Conservation (phyloP, 1,140 invertebrate genomes). For the Vollenhovia emeryi region DNA sequence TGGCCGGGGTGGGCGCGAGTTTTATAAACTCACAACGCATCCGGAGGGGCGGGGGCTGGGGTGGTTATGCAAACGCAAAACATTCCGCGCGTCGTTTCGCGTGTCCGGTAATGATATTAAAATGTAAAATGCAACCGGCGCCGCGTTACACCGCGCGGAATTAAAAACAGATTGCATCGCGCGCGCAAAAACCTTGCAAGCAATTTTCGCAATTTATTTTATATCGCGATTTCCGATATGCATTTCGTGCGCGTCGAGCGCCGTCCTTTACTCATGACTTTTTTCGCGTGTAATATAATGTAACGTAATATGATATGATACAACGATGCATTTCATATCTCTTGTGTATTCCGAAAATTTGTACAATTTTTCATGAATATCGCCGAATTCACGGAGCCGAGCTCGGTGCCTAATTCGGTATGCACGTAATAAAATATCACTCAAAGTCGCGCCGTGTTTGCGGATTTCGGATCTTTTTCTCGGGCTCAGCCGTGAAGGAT, state of each 20-base stretch:
- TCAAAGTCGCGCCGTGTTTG: slow-evolving; percentile 2
- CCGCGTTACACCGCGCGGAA: slow-evolving; percentile 32
- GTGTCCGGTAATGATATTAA: slow-evolving; percentile 54
- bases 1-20: slow-evolving; percentile 29
- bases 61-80: slow-evolving; percentile 45
- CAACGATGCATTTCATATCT: slow-evolving; percentile 20
- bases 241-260: neutral
- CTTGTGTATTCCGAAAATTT: neutral
- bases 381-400: neutral
- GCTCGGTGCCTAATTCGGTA: neutral
- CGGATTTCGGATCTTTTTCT: neutral
- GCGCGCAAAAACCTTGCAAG: slow-evolving; percentile 29
- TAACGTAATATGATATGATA: neutral
- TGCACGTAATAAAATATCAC: neutral
- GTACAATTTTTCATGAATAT: neutral
- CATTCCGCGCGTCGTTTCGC: slow-evolving; percentile 42
- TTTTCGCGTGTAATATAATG: neutral
- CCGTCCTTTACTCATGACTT: neutral
- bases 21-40: slow-evolving; percentile 39
- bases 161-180: slow-evolving; percentile 35
- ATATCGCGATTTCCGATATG: slow-evolving; percentile 28
- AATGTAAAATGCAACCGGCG: slow-evolving; percentile 48
- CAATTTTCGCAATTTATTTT: slow-evolving; percentile 49
- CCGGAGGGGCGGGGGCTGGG: neutral
- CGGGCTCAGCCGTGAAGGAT: neutral